phyloP scores from a whole-genome alignment of 1,140 invertebrate genomes.

The Temnothorax nylanderi region DNA sequence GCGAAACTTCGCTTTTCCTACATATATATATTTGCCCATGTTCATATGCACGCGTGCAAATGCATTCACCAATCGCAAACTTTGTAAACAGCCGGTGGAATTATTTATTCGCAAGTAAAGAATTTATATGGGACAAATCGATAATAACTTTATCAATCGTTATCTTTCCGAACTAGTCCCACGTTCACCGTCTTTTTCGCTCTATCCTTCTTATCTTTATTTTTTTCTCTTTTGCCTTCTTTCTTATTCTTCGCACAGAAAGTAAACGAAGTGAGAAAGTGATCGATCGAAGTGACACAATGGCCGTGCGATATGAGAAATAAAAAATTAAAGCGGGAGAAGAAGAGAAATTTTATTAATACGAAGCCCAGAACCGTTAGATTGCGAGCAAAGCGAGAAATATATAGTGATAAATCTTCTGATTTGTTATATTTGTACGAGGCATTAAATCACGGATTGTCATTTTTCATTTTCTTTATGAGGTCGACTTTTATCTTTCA shows the following conservation, averaged over 20 bases:
- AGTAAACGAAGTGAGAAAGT: constrained; percentile 18
- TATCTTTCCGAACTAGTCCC: constrained; percentile 7
- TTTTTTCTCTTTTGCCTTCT: not conserved
- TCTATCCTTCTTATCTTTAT: not conserved
- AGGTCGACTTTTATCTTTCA: not conserved
- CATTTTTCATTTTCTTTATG: not conserved
- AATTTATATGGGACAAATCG: not conserved
- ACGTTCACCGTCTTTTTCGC: not conserved
- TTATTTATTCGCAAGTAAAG: constrained; percentile 16
- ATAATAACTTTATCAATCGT: constrained; percentile 18
- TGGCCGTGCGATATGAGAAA: not conserved
- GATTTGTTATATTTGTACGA: constrained; percentile 5
- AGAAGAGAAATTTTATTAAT: constrained; percentile 31
- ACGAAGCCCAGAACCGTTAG: not conserved
- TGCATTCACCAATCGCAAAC: not conserved
- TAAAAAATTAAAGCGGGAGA: not conserved
- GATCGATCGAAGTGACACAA: constrained; percentile 37
- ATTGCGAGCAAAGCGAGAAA: constrained; percentile 5
- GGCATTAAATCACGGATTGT: constrained; percentile 8
- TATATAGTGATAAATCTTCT: not conserved
- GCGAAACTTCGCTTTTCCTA: not conserved
- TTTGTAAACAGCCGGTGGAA: not conserved
- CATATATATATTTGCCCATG: not conserved
- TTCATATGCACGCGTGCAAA: not conserved
- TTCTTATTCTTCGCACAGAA: constrained; percentile 17